Conservation (phyloP, 1,140 invertebrate genomes). For the Orchestia grillus region DNA sequence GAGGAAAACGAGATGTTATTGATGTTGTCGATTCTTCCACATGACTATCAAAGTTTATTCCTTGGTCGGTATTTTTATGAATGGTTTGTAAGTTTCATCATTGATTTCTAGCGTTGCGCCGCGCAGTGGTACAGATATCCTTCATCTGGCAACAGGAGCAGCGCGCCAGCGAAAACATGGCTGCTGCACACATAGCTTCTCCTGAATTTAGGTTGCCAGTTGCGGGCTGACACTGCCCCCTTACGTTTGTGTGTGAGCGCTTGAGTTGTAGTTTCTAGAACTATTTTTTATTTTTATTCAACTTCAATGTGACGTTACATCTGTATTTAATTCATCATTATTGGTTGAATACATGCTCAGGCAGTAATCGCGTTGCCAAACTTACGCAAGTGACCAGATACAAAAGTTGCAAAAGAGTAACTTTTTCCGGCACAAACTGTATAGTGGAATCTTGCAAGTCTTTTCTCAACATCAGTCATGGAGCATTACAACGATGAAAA, state of each 20-base stretch:
- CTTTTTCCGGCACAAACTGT: neutral
- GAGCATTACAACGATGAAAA: slow-evolving; percentile 50
- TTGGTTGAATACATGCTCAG: neutral
- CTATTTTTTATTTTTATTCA: neutral
- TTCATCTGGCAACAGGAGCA: neutral
- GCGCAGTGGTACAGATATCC: neutral
- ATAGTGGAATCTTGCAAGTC: neutral
- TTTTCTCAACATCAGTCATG: slow-evolving; percentile 37
- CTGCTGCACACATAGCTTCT: slow-evolving; percentile 30
- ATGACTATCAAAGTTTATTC: neutral
- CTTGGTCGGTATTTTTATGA: neutral
- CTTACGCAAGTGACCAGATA: neutral
- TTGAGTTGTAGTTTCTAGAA: slow-evolving; percentile 2
- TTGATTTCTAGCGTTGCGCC: neutral
- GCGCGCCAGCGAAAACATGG: slow-evolving; percentile 49
- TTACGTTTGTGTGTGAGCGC: slow-evolving; percentile 8
- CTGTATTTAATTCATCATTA: neutral
- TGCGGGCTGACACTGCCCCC: slow-evolving; percentile 41
- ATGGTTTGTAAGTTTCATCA: neutral
- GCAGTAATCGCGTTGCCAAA: neutral
- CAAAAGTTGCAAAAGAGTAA: neutral
- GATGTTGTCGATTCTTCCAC: neutral
- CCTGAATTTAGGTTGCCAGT: slow-evolving; percentile 46
- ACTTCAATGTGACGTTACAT: neutral
- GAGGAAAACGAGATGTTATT: neutral